A percentile compares a stretch with the other conserved stretches of the same genome.
phyloP scores from a whole-genome alignment of 2,113 vertebrate species.

The Calonectris borealis region DNA sequence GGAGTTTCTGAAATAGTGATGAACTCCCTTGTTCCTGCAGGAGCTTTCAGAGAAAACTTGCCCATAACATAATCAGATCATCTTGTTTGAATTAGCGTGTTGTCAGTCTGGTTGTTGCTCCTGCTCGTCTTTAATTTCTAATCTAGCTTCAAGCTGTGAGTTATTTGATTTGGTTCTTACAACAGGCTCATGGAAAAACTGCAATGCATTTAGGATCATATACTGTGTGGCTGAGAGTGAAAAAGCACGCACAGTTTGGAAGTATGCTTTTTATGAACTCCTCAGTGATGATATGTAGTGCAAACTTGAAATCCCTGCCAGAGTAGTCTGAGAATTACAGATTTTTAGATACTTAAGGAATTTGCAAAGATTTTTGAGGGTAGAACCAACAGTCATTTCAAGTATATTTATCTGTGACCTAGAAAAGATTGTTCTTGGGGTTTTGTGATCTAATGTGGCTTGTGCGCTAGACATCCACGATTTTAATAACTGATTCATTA shows the following conservation, averaged over 20 bases:
- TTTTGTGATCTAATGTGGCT: background rate
- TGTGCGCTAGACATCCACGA: background rate
- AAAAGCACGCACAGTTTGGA: background rate
- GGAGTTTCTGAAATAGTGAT: background rate
- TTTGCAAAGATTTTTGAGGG: conserved; percentile 4
- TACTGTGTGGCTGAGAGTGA: background rate
- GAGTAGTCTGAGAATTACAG: background rate
- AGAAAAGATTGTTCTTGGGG: background rate
- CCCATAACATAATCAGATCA: background rate
- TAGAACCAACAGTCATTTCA: background rate
- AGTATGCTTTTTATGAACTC: background rate
- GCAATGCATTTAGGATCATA: background rate
- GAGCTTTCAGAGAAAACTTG: background rate
- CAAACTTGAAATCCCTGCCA: background rate
- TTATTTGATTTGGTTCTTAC: background rate
- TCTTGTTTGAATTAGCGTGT: background rate
- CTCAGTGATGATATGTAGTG: background rate
- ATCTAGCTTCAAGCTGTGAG: background rate
- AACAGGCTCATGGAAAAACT: background rate
- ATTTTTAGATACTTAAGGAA: conserved; percentile 19
- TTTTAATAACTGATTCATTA: background rate
- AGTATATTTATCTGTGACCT: conserved; percentile 4
- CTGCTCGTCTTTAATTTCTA: background rate
- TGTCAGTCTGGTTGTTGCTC: background rate
- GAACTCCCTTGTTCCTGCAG: background rate